Conservation (phyloP, 2,888 invertebrate genomes). For the Uloborus plumipes region DNA sequence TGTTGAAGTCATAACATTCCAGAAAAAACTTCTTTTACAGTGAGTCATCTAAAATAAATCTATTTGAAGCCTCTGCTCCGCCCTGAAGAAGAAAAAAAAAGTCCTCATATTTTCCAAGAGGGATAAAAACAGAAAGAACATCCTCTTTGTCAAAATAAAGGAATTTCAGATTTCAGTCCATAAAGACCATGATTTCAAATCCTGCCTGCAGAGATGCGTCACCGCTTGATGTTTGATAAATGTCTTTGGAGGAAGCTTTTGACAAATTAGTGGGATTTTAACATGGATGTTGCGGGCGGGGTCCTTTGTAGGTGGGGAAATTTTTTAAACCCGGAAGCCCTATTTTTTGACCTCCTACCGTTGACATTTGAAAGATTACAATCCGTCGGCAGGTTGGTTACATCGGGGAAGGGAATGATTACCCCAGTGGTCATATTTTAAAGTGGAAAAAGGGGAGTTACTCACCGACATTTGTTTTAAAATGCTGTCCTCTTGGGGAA, state of each 20-base stretch:
- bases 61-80: no score
- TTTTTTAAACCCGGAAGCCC: no score
- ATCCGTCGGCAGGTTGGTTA: neutral
- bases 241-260: slow-evolving; percentile 30
- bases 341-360: neutral
- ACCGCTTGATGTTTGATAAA: slow-evolving; percentile 35
- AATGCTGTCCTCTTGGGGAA: slow-evolving; percentile 9
- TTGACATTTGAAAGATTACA: slow-evolving; percentile 28
- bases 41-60: no score
- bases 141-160: slow-evolving; percentile 2
- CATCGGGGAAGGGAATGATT: no score
- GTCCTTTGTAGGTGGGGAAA: no score
- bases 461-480: slow-evolving; percentile 29
- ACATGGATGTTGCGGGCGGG: slow-evolving; percentile 14
- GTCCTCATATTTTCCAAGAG: no score
- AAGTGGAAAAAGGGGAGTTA: slow-evolving; percentile 16
- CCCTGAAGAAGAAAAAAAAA: no score
- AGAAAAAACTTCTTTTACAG: no score
- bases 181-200: no score
- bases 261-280: slow-evolving; percentile 55
- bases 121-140: neutral
- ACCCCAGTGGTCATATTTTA: slow-evolving; percentile 29
- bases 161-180: no score
- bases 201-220: slow-evolving; percentile 24
- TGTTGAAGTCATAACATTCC: no score